Base-by-base conservation (phyloP, 37 sponge, comb jelly and placozoan species). In the Eunapius fragilis region DNA sequence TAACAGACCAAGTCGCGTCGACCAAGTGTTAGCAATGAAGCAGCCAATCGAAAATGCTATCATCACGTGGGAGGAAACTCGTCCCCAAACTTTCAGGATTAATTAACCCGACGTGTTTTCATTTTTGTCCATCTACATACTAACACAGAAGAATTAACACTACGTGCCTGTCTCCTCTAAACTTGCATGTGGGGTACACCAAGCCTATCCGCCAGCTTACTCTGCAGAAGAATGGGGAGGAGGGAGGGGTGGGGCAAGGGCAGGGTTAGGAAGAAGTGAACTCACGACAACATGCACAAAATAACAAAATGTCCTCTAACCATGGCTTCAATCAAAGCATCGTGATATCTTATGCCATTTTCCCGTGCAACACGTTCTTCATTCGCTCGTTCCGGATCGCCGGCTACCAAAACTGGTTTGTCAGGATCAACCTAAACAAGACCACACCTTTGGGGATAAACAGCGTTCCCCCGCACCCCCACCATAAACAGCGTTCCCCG, bases 371-470 rank as follows among this genome's bases (percentile, higher is more conserved):
- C 92, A 24, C 49, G 70, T n/a, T 45, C 67, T 83, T 82, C 81
- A 67, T 86, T 79, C 12, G 33, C 25, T 22, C 94, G 71, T 82
- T 94, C 95, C 0, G 95, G 96, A 41, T 97, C 98, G 31, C 98
- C 98, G 75, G 98, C 92, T 31, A 97, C 96, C 80, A 94, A 45
- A 23, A 97, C 96, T 11, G 91, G 90, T 37, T 85, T 82, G 0
- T 79, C 86, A 68, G 90, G 88, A 25, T 93, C 94, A 84, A 72
- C 82, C 98, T 97, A 58, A 31, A 17, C 41, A 41, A n/a, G n/a
- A n/a, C n/a, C n/a, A n/a, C n/a, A n/a, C n/a, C n/a, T n/a, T n/a
- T n/a, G n/a, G n/a, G n/a, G n/a, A n/a, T n/a, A n/a, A n/a, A n/a
- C 6, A 41, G 41, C 41, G 37, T 31, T 31, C 26, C 30, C 38